phyloP scores from a whole-genome alignment of 23 tunicate species.

The Ascidia mentula region DNA sequence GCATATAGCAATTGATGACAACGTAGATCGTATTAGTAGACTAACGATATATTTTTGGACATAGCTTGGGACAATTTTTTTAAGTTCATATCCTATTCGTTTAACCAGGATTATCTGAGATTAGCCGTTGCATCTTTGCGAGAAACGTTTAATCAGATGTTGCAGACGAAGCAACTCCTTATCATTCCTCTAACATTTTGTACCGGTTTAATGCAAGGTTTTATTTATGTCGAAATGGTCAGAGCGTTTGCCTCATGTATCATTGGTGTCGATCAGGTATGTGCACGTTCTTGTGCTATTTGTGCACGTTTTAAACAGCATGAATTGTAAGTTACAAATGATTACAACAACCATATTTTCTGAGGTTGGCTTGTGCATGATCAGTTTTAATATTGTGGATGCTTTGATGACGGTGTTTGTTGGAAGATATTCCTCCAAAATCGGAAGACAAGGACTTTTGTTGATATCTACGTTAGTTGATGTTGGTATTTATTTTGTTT shows the following conservation, averaged over 20 bases:
- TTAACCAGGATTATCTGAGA: not conserved
- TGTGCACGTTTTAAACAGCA: no score
- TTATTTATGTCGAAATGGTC: not conserved
- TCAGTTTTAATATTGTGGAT: not conserved
- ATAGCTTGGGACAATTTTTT: no score
- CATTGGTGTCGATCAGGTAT: constrained; percentile 6
- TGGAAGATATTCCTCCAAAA: not conserved
- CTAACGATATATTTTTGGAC: no score
- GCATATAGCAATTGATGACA: no score
- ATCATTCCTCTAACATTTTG: not conserved
- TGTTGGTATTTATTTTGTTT: not conserved
- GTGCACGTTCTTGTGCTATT: no score
- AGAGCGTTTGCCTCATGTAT: constrained; percentile 7
- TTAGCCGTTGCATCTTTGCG: not conserved
- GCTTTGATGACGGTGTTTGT: not conserved
- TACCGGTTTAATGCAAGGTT: not conserved
- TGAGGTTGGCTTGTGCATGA: constrained; percentile 16
- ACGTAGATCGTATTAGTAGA: no score
- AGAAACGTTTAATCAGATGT: constrained; percentile 4
- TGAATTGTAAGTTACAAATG: no score
- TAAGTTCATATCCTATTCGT: no score
- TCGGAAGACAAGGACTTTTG: not conserved
- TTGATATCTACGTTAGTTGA: not conserved
- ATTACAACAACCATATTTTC: no score
- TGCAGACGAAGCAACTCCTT: constrained; percentile 2